Evolutionary conservation across 2,113 vertebrate genomes (phyloP), one percentile per base, ranked within the genome.

Genomic region (Polypterus bichir): DNA sequence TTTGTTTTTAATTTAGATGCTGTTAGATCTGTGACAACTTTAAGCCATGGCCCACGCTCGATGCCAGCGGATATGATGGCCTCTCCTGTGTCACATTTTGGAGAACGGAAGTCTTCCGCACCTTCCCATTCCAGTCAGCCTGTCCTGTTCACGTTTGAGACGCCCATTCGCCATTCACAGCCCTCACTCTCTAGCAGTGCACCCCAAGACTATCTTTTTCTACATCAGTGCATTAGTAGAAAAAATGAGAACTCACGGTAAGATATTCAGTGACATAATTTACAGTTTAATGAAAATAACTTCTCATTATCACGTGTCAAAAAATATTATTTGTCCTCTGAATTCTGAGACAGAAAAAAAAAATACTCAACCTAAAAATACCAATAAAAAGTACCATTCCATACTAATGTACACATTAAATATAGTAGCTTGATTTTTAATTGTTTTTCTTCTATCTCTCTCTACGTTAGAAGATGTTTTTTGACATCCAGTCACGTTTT

Each of bases 201-300:
- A 1, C 94, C 96, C 9, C 96, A 98, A 81, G 96, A 98, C 76
- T 98, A 98, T 79, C 91, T 98, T 78, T 92, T 97, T 62, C 83
- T 98, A 52, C 96, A 98, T 76, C 96, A 98, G 74, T 98, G 96
- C 76, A 89, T 97, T 83, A 98, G 96, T 86, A 91, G 90, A 68
- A 93, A 92, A 74, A 87, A 89, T 0, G 94, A 97, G 74, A 93
- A 86, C 0, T 11, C 89, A 59, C 90, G 96, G 96, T 98, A 91
- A 83, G 81, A 27, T 27, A 27, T 27, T 27, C 27, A 27, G 27
- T 27, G 27, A 27, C 27, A 27, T 27, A 27, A 27, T n/a, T n/a
- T n/a, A n/a, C n/a, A n/a, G n/a, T n/a, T n/a, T n/a, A n/a, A n/a
- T n/a, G n/a, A n/a, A n/a, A n/a, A n/a, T n/a, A n/a, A n/a, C n/a